Evolutionary conservation across 2,113 vertebrate species (phyloP), one percentile per base, ranked within the genome.

Genomic region (Perccottus glenii): DNA sequence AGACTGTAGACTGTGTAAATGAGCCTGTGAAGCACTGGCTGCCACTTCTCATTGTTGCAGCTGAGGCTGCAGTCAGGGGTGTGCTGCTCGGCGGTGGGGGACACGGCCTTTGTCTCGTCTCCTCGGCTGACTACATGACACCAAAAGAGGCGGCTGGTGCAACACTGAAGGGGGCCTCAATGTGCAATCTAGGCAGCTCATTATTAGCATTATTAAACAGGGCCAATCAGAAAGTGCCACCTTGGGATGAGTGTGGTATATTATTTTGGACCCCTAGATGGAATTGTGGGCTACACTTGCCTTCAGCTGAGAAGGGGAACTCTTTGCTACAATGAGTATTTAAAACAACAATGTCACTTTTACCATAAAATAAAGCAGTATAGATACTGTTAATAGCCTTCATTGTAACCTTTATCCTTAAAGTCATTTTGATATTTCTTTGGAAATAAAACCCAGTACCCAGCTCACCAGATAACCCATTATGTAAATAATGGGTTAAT

Each of bases 61-160:
- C 80, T 64, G 66, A 11, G 70, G 62, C 83, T 85, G 78, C 81
- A 80, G 75, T 76, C 65, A 65, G 76, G 85, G 75, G 84, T 85
- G 89, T 78, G 74, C 59, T 80, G 75, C 79, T 79, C 53, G 63
- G 69, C 62, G 63, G 68, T 74, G 64, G 80, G 63, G 78, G 81
- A 84, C 80, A 58, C 78, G 67, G 80, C 73, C 83, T 90, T 92
- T 91, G 89, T 90, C 82, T 88, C 55, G 16, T 67, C 77, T 70
- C 19, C 60, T 80, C 53, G 64, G 57, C 57, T 66, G 60, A 77
- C 52, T 9, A 55, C 84, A 19, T 52, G 47, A 53, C 15, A 73
- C 52, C 67, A 65, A 32, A 57, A 32, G 59, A 9, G 11, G 46
- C 33, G 9, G 47, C 5, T 15, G 12, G 50, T 33, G 50, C 9